Base-by-base conservation (phyloP, 1,140 invertebrate genomes). In the Zeugodacus cucurbitae region DNA sequence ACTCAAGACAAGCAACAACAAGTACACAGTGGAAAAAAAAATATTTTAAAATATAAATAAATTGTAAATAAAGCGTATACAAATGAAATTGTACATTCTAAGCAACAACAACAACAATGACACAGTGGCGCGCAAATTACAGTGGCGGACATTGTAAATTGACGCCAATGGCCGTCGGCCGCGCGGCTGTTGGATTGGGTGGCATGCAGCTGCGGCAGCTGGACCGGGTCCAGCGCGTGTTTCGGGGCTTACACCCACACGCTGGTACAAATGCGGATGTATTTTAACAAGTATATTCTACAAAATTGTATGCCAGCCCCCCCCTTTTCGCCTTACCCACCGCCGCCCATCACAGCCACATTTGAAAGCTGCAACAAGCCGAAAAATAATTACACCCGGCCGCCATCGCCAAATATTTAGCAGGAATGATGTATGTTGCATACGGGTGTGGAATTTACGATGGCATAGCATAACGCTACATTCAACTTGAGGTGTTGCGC, bases 351-450 rank as follows among this genome's bases (percentile, higher is more conserved):
- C 41, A 48, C n/a, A 34, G 74, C 20, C 41, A n/a, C n/a, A 48
- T 82, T 82, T 82, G 74, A 82, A 82, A 82, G 74, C 41, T 11
- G 74, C 74, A 82, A 82, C 74, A 48, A 82, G 74, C 74, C 34
- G 74, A 44, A 48, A 82, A 82, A 48, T 82, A 82, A 82, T 82
- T 82, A 82, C 37, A 8, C 11, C 74, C 74, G n/a, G n/a, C 41
- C 44, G n/a, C n/a, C 0, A 41, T 29, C 17, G 37, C 74, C 74
- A 82, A 82, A 48, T 82, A 82, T 82, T 82, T 82, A 82, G 48
- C 0, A 5, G 41, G 41, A 82, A 82, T 82, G 74, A 82, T 82
- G 74, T 82, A 82, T 82, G n/a, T 82, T 82, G 74, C 41, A 82
- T 82, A 48, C 41, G 41, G 22, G 74, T 82, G 74, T 41, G 48